Base-by-base conservation (phyloP, 2,888 invertebrate genomes). In the Papilio demoleus region DNA sequence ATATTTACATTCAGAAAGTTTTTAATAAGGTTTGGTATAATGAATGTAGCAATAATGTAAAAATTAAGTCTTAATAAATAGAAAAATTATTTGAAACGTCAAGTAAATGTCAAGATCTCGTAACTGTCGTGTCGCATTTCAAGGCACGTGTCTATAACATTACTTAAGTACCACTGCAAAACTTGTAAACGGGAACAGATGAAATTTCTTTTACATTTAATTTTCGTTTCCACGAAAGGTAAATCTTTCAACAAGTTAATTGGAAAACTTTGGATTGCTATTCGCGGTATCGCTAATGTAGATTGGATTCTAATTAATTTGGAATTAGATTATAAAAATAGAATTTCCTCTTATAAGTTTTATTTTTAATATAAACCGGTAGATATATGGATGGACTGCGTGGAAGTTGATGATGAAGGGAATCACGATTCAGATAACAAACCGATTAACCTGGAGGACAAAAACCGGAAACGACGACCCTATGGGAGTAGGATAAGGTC, bases 21-120 rank as follows among this genome's bases (percentile, higher is more conserved):
- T n/a, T n/a, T n/a, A n/a, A n/a, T 36, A 36, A 36, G 36, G 8
- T 9, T 36, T 36, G 9, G 9, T 36, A 36, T 9, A 12, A 3
- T 38, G n/a, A 4, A 4, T 1, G 38, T 38, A 9, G 9, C 1
- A 22, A 1, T 22, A 11, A 47, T 63, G 6, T 5, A n/a, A 50
- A 66, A 60, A 59, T 38, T n/a, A 11, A 12, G 19, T 27, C n/a
- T 22, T 67, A 42, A 62, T 62, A 42, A 59, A 62, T 66, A 67
- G 45, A 70, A 72, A 71, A 64, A 34, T 50, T 68, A 65, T 70
- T 61, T 67, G 27, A 56, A 67, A 70, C 72, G 74, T 76, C 65
- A 65, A 71, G 74, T 67, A 74, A 75, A 75, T 72, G 69, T 53
- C 67, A 70, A 73, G 71, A 56, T 65, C 68, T 68, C 73, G 72